Percentiles rank a stretch among this genome's conserved stretches.
Evolutionary conservation across 1,140 invertebrate species (phyloP).

Genomic region (Drosophila bocqueti): DNA sequence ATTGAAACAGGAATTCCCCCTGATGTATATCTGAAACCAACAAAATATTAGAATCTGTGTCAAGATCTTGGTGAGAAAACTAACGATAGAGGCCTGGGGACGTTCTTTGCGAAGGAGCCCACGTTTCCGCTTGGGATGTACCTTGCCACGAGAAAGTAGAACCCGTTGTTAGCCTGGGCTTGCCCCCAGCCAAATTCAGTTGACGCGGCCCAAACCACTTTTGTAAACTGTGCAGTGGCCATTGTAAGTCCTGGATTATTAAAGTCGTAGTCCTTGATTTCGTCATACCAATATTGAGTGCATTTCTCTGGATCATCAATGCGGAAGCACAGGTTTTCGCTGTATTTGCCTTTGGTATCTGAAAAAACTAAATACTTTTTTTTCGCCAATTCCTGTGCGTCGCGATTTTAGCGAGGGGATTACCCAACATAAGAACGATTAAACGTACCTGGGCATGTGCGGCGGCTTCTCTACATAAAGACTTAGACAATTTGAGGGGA

Average conservation of each 20-base stretch:
- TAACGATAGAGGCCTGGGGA: not conserved
- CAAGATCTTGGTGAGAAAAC: not conserved
- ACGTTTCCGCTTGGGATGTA: constrained; percentile 29
- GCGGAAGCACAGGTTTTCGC: constrained; percentile 31
- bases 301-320: not conserved
- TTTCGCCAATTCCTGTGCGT: constrained; percentile 2
- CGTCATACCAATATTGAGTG: constrained; percentile 37
- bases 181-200: constrained; percentile 4
- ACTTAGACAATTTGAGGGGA: not conserved
- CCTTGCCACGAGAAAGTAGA: constrained; percentile 15
- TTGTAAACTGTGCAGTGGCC: constrained; percentile 15
- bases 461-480: fast-evolving
- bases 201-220: constrained; percentile 20
- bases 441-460: constrained; percentile 17
- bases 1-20: not conserved
- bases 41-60: not conserved
- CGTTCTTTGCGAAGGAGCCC: not conserved
- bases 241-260: not conserved
- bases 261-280: constrained; percentile 26
- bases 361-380: not conserved
- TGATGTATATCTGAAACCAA: not conserved
- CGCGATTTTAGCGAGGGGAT: not conserved
- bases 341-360: not conserved
- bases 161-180: not conserved
- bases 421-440: not conserved